Conservation (phyloP, 1,140 invertebrate genomes). For the Papilio helenus region DNA sequence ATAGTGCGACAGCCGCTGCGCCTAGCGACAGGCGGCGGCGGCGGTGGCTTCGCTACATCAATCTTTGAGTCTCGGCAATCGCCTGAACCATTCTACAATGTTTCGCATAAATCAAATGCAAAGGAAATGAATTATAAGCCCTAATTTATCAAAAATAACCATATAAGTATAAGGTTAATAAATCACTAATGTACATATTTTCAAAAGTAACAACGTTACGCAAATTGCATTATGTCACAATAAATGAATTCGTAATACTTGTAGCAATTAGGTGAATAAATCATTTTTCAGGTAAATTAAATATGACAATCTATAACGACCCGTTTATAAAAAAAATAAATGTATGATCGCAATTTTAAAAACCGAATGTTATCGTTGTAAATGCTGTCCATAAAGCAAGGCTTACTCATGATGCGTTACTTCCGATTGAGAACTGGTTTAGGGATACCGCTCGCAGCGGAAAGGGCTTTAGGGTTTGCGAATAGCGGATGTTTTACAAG, state of each 20-base stretch:
- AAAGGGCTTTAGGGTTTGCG: constrained; percentile 6
- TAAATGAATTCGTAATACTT: not conserved
- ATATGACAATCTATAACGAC: not conserved
- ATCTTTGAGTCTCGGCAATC: constrained; percentile 67
- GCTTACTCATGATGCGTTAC: not conserved
- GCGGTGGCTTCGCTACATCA: constrained; percentile 69
- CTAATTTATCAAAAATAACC: constrained; percentile 17
- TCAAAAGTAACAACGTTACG: not conserved
- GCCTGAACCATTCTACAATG: constrained; percentile 53
- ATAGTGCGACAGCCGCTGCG: constrained; percentile 75
- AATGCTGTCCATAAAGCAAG: not conserved
- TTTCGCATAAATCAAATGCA: constrained; percentile 57
- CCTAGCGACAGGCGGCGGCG: constrained; percentile 60
- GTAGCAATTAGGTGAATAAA: not conserved
- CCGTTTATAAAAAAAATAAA: not conserved
- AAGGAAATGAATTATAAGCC: constrained; percentile 43
- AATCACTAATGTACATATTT: not conserved
- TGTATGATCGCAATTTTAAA: not conserved
- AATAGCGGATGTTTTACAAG: not conserved
- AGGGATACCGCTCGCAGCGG: not conserved
- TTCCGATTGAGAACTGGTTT: constrained; percentile 3
- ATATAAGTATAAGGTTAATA: not conserved
- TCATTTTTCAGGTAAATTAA: too few species aligned
- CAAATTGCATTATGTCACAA: too few species aligned
- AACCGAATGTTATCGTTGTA: not conserved